phyloP scores from a whole-genome alignment of 2,113 vertebrate genomes.

The Myocastor coypus region DNA sequence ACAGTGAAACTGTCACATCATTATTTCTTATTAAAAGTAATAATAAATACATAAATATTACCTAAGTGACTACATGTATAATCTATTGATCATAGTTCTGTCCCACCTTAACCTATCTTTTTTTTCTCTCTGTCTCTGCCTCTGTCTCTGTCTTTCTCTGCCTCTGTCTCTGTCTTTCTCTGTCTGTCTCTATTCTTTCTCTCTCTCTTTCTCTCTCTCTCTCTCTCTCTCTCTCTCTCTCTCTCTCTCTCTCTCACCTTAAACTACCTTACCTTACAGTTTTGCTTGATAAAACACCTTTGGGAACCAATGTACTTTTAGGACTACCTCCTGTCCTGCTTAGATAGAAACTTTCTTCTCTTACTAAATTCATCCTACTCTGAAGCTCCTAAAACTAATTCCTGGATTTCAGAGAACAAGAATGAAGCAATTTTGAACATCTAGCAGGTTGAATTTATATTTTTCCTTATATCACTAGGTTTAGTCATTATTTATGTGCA shows the following conservation, averaged over 20 bases:
- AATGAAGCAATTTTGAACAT: neutral
- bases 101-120: too few species aligned
- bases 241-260: too few species aligned
- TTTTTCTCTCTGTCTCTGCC: too few species aligned
- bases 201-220: too few species aligned
- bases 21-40: too few species aligned
- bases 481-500: neutral
- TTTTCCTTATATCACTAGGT: neutral
- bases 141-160: too few species aligned
- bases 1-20: too few species aligned
- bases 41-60: neutral
- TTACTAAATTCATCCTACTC: neutral
- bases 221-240: too few species aligned
- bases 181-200: too few species aligned
- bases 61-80: neutral
- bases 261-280: too few species aligned
- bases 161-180: too few species aligned
- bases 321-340: neutral
- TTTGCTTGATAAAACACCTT: neutral
- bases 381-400: neutral
- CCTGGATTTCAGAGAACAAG: neutral
- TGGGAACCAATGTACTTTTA: neutral
- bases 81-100: neutral
- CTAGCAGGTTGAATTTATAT: neutral
- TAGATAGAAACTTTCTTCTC: neutral